Conservation (phyloP, 2,888 invertebrate genomes). For the Hyposoter didymator region DNA sequence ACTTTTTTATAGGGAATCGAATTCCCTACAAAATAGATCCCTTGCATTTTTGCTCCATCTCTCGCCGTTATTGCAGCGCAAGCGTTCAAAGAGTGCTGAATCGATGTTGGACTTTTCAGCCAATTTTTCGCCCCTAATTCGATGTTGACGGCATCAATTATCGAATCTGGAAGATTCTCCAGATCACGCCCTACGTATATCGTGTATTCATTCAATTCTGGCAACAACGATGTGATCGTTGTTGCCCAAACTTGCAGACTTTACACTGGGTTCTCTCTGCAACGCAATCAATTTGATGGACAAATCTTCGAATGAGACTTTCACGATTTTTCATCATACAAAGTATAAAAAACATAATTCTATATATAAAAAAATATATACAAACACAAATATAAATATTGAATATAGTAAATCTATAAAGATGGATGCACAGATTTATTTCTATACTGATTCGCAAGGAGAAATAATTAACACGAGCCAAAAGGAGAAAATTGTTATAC, state of each 20-base stretch:
- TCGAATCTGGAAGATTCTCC: neutral
- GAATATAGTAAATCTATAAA: conserved; percentile 45
- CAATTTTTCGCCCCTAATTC: neutral
- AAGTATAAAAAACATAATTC: conserved; percentile 24
- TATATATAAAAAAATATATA: neutral
- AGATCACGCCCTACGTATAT: conserved; percentile 1
- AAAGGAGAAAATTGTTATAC: conserved; percentile 57
- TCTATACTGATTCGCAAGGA: conserved; percentile 27
- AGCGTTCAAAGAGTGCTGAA: neutral
- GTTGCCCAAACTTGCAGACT: conserved; percentile 17
- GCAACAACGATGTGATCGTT: conserved; percentile 40
- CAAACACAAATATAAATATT: conserved; percentile 20
- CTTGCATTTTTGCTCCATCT: neutral
- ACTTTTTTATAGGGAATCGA: neutral
- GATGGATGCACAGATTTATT: conserved; percentile 13
- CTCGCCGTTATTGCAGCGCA: neutral
- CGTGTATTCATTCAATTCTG: conserved; percentile 9
- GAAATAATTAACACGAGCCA: conserved; percentile 44
- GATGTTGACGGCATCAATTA: neutral
- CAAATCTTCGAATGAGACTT: conserved; percentile 35
- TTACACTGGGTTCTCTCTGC: neutral
- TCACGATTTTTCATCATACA: conserved; percentile 46
- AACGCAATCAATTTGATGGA: conserved; percentile 38
- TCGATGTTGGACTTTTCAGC: neutral
- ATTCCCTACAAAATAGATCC: neutral